Evolutionary conservation across 2,888 invertebrate genomes (phyloP), one percentile per base, ranked within the genome.

Genomic region (Antitype chi): DNA sequence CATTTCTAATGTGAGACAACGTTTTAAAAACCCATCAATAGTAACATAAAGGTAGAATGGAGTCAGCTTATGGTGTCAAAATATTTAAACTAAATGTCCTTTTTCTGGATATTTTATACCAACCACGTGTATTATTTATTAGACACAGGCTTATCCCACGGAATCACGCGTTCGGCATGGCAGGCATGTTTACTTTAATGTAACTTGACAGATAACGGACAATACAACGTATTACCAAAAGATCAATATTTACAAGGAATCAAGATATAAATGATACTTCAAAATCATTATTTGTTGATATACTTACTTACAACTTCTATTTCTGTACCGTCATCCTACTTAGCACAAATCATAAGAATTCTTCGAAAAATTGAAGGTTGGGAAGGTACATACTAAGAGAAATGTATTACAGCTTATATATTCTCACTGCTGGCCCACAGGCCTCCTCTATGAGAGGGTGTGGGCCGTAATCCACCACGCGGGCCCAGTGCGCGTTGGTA

Each of bases 171-270:
- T 43, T 43, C 17, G 13, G 32, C 32, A 32, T 32, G 32, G 32
- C 25, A 38, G 9, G 55, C 43, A 55, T 80, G 63, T 78, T 57
- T 80, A 68, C 69, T 62, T 70, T 47, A 32, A 59, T 62, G 62
- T 52, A 47, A 66, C 73, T 85, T 83, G 85, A 85, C 86, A 80
- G 85, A 86, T 86, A 85, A 85, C 59, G 15, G 32, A 59, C 74
- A 59, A 59, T 82, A 66, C 82, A 68, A 23, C 53, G 63, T 68
- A 73, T 59, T 57, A 68, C 8, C 70, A 23, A 67, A 70, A 77
- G 52, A 64, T 77, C 70, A 85, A 85, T 77, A 80, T 85, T 85
- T 17, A 77, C 63, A 49, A 74, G 74, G 60, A 73, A 77, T 72
- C 80, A 63, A 66, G 68, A 76, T 82, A 63, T 72, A 73, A 15